Base-by-base conservation (phyloP, 2,113 vertebrate genomes). In the Heliornis fulica region DNA sequence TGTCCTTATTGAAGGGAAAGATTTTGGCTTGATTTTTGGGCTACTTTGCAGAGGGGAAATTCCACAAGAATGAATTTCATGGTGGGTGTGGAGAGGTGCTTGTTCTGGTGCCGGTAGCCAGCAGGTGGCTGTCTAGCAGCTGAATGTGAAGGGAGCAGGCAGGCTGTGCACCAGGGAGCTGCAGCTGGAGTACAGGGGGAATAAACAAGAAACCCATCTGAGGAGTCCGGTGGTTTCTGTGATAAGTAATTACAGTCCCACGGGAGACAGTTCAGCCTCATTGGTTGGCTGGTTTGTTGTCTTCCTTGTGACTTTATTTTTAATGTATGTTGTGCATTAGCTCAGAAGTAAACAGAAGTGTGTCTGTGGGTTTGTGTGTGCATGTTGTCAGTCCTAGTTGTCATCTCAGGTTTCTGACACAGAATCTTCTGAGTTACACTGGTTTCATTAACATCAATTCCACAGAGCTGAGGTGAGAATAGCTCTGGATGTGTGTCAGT, bases 111-210 rank as follows among this genome's bases (percentile, higher is more conserved):
- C 20, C 43, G 48, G 74, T 53, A 92, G 54, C 72, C 94, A 94
- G 94, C 96, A 97, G 96, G 59, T 96, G 96, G 94, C 94, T 92
- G 88, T 94, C 87, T 57, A 79, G 84, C 65, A 86, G 85, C 61
- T 92, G 50, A 21, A 4, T 75, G 15, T 25, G 69, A 40, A 17
- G 56, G 10, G 50, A 79, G 59, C 59, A 29, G 65, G 16, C 45
- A 29, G 41, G 26, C 78, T 54, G 71, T 8, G 41, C 20, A 18
- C 53, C 36, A 5, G 53, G 50, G 60, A 94, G 71, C 86, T 71
- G 84, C 84, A 76, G 20, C 80, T 79, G 89, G 54, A 23, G 66
- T 10, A 9, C 31, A 51, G 0, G 69, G 78, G 4, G 53, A 80
- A 23, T 11, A 22, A 68, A 48, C 11, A 50, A 76, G 87, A 59